These are phyloP conservation scores for Coptodon rendalli DNA, from an alignment of 2,113 vertebrate species.

Conservation along the genomic window DNA sequence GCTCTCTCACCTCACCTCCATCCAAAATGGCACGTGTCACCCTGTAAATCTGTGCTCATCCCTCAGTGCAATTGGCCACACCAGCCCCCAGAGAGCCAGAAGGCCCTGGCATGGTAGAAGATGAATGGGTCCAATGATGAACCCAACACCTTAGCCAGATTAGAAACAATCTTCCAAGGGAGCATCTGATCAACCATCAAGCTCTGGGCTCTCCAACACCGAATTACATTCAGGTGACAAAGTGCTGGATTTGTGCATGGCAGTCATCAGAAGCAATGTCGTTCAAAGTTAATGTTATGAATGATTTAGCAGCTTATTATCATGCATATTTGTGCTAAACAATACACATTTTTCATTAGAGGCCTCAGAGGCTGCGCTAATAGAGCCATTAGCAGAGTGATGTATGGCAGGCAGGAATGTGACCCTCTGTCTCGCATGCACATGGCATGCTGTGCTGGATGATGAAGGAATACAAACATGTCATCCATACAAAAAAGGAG, in stretches of 20 bases:
- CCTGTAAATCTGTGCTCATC: conserved; percentile 77
- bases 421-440: conserved; percentile 48
- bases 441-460: conserved; percentile 3
- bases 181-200: conserved; percentile 50
- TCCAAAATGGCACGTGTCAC: conserved; percentile 73
- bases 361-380: conserved; percentile 60
- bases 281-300: conserved; percentile 77
- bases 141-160: conserved; percentile 75
- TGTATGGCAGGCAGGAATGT: conserved; percentile 61
- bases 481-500: neutral
- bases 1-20: conserved; percentile 70
- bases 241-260: conserved; percentile 10
- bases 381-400: conserved; percentile 72
- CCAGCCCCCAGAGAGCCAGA: conserved; percentile 67
- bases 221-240: conserved; percentile 59
- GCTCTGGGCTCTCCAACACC: conserved; percentile 1
- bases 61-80: conserved; percentile 66
- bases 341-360: conserved; percentile 73
- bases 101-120: conserved; percentile 71
- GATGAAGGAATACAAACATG: conserved; percentile 43
- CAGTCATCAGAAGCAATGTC: conserved; percentile 69
- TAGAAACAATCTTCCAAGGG: conserved; percentile 64
- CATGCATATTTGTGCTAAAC: conserved; percentile 73
- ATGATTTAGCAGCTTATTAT: conserved; percentile 74
- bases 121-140: conserved; percentile 72